Percentiles rank a stretch among this genome's conserved stretches.
Conservation (phyloP, 2,797 vertebrate species). For the Rhodeus uyekii region DNA sequence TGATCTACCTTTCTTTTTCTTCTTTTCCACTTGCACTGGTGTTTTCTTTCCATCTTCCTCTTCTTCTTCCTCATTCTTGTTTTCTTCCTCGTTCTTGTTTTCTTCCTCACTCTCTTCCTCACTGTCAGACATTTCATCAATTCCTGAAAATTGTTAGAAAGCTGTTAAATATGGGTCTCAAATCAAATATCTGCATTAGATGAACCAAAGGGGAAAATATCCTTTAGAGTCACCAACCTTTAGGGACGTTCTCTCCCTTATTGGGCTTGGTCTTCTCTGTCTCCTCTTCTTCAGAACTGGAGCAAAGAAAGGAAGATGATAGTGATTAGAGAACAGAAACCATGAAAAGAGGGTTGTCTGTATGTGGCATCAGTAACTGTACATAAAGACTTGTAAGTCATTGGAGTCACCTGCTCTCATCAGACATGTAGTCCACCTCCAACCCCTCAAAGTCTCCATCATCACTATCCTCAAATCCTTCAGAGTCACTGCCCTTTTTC, state of each 20-base stretch:
- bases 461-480: constrained; percentile 90
- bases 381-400: neutral
- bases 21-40: constrained; percentile 79
- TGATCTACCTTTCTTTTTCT: constrained; percentile 79
- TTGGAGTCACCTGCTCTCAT: constrained; percentile 84
- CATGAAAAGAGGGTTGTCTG: neutral
- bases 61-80: constrained; percentile 84
- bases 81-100: constrained; percentile 84
- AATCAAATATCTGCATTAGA: neutral
- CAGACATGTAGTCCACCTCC: constrained; percentile 94
- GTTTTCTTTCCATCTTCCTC: constrained; percentile 88
- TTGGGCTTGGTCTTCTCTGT: constrained; percentile 71
- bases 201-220: neutral
- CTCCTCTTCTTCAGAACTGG: constrained; percentile 79
- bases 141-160: constrained; percentile 72
- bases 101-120: constrained; percentile 93
- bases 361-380: neutral
- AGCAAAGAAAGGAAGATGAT: constrained; percentile 28
- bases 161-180: neutral
- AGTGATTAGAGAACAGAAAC: neutral
- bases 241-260: constrained; percentile 81
- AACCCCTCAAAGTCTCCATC: constrained; percentile 91
- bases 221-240: constrained; percentile 70
- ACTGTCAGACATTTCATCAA: constrained; percentile 87
- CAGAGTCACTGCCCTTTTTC: constrained; percentile 79